Evolutionary conservation across 1,140 invertebrate genomes (phyloP), one percentile per base, ranked within the genome.

Genomic region (Dreissena rostriformis): DNA sequence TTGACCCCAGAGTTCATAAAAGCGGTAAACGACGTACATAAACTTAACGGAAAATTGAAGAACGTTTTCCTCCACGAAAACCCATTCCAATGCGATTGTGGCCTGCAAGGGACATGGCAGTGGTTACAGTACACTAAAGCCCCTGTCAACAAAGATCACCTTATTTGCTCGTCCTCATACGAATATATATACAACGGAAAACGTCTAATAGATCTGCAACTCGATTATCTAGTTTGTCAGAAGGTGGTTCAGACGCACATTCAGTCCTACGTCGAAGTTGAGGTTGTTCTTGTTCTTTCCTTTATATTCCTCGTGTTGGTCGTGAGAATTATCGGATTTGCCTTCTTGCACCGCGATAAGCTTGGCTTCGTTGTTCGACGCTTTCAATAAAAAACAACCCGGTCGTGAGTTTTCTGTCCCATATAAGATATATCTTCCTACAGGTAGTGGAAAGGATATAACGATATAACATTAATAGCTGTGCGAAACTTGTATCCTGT

Each of bases 21-120:
- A 19, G 63, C 51, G 26, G 49, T 75, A 6, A 61, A 72, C 15
- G 22, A n/a, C 12, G 17, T 61, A 19, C 24, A 80, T 17, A 53
- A 81, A 66, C 17, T n/a, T 2, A 53, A 76, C 19, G 57, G 22
- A 6, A 61, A 61, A 61, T 17, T 86, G 8, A 65, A 61, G 26
- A 22, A 63, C 8, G 67, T 86, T 11, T 28, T 55, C 11, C 49
- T 86, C 26, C 77, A 80, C 52, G 53, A 82, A 22, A 86, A 86
- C 55, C 78, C 52, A 26, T 86, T 49, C 65, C 14, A 11, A 1
- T 86, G 84, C 71, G 77, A 81, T 67, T 86, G 84, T 63, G 61
- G 63, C 49, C 55, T 86, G 10, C n/a, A 53, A 51, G 73, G 76
- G 10, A 74, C 78, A n/a, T 86, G 72, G 66, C 28, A 75, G 24